Conservation (phyloP, 1,140 invertebrate genomes). For the Meteorus sp. region DNA sequence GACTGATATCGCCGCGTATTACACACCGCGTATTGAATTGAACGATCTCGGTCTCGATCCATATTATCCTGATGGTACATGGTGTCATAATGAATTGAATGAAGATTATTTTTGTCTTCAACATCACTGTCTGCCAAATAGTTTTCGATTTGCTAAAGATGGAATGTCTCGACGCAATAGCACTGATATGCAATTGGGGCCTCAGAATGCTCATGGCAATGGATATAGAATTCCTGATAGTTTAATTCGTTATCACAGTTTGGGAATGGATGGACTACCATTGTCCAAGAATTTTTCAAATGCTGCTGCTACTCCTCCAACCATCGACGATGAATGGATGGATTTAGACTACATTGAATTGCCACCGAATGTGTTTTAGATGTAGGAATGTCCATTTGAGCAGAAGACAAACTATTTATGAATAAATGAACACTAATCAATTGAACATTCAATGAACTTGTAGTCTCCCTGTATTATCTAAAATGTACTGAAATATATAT, state of each 20-base stretch:
- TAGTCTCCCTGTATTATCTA: too few species aligned
- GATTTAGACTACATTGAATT: constrained; percentile 63
- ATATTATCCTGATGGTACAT: constrained; percentile 80
- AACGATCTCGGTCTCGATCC: constrained; percentile 72
- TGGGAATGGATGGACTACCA: constrained; percentile 63
- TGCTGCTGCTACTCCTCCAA: constrained; percentile 36
- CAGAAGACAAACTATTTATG: too few species aligned
- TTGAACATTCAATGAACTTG: too few species aligned
- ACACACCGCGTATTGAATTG: constrained; percentile 73
- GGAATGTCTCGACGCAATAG: constrained; percentile 37
- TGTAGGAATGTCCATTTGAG: too few species aligned
- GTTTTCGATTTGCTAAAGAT: constrained; percentile 42
- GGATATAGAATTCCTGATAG: constrained; percentile 51
- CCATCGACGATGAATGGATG: constrained; percentile 58
- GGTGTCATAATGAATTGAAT: constrained; percentile 71
- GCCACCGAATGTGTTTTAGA: constrained; percentile 36
- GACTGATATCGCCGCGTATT: constrained; percentile 67
- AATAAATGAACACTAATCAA: too few species aligned
- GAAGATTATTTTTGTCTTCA: constrained; percentile 72
- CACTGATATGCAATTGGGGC: constrained; percentile 59
- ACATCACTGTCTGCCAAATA: constrained; percentile 72
- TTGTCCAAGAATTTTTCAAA: constrained; percentile 60
- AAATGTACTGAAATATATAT: too few species aligned
- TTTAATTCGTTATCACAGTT: constrained; percentile 64
- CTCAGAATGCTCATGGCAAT: constrained; percentile 63